These are phyloP conservation scores for Trichonephila clavata DNA, from an alignment of 1,140 invertebrate species.

Conservation along the genomic window DNA sequence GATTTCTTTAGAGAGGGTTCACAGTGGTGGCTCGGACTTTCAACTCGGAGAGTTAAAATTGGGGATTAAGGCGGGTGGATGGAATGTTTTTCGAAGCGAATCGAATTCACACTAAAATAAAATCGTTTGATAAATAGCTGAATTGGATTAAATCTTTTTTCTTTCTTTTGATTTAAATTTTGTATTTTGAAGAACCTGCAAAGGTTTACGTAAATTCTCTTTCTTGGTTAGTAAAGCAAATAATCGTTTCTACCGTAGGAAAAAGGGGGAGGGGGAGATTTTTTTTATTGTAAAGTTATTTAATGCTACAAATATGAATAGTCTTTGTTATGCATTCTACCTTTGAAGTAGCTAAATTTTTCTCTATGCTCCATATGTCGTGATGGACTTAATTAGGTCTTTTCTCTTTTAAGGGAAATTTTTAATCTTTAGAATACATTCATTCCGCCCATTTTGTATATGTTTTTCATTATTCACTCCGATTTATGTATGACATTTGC, in stretches of 20 bases:
- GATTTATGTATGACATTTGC: too few relatives aligned
- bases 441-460: too few relatives aligned
- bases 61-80: neutral
- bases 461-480: too few relatives aligned
- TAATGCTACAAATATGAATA: too few relatives aligned
- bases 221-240: slow-evolving; percentile 12
- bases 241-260: neutral
- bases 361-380: too few relatives aligned
- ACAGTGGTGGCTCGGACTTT: slow-evolving; percentile 7
- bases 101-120: slow-evolving; percentile 10
- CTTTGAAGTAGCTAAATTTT: too few relatives aligned
- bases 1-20: neutral
- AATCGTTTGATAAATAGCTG: slow-evolving; percentile 6
- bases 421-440: too few relatives aligned
- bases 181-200: neutral
- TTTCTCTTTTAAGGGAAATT: too few relatives aligned
- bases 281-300: too few relatives aligned
- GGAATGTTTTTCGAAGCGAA: neutral
- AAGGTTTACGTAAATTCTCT: neutral
- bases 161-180: neutral
- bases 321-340: too few relatives aligned
- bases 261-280: too few relatives aligned
- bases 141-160: slow-evolving; percentile 23
- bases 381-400: too few relatives aligned
- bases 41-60: neutral